Conservation (phyloP, 2,113 vertebrate species). For the Strigops habroptila region DNA sequence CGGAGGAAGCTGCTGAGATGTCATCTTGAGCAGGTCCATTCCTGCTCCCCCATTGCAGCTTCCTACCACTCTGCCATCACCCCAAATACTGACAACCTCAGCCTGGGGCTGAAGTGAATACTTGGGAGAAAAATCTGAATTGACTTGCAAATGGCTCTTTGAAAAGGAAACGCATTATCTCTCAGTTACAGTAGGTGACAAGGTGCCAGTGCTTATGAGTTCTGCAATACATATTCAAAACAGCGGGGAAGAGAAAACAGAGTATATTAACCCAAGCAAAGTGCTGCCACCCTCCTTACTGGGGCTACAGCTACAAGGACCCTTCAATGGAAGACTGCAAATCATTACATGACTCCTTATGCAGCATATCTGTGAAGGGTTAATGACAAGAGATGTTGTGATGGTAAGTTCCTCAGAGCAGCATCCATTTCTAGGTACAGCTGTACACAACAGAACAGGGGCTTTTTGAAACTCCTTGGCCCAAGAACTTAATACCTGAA, state of each 20-base stretch:
- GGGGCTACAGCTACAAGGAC: not conserved
- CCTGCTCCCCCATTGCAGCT: not conserved
- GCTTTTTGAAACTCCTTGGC: not conserved
- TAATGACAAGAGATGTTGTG: not conserved
- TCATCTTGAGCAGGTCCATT: not conserved
- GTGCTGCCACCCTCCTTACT: not conserved
- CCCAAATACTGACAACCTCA: not conserved
- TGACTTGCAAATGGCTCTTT: not conserved
- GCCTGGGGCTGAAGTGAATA: not conserved
- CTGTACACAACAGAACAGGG: not conserved
- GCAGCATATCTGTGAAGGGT: not conserved
- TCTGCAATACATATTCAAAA: not conserved
- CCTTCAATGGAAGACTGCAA: not conserved
- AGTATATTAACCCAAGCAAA: not conserved
- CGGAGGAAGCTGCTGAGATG: not conserved
- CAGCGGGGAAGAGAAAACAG: not conserved
- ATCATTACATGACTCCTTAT: not conserved
- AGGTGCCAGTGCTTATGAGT: rapidly evolving
- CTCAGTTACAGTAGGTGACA: not conserved
- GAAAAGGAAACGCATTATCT: not conserved
- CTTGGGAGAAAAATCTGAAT: not conserved
- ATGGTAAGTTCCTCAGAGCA: not conserved
- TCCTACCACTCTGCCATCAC: not conserved
- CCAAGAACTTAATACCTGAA: not conserved
- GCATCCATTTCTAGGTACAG: not conserved